phyloP scores from a whole-genome alignment of 2,888 invertebrate species.

The Enoplolaimus lenunculus region DNA sequence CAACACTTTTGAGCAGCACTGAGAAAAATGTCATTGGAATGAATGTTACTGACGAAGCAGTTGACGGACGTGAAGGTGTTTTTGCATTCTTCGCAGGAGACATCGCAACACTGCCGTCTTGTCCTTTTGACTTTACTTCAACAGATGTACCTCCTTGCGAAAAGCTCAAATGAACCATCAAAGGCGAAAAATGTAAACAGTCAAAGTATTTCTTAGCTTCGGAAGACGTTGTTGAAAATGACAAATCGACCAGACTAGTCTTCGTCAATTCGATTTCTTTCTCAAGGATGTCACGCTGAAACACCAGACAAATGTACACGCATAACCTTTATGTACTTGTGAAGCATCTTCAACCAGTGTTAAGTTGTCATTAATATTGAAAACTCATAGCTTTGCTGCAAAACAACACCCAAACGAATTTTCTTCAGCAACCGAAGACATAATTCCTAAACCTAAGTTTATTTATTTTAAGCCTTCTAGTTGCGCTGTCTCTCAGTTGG shows the following conservation, averaged over 20 bases:
- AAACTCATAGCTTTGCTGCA: too few species aligned
- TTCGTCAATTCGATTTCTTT: slow-evolving; percentile 57
- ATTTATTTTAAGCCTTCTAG: too few species aligned
- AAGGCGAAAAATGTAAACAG: slow-evolving; percentile 82
- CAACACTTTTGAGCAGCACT: slow-evolving; percentile 80
- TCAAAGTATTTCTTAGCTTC: slow-evolving; percentile 92
- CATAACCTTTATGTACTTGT: too few species aligned
- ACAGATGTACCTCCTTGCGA: slow-evolving; percentile 63
- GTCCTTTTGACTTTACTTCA: slow-evolving; percentile 32
- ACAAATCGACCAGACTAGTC: slow-evolving; percentile 58
- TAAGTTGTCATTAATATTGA: too few species aligned
- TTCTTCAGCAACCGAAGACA: too few species aligned
- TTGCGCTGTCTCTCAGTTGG: too few species aligned
- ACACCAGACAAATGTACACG: too few species aligned
- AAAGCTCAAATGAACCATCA: slow-evolving; percentile 94
- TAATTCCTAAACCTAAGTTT: too few species aligned
- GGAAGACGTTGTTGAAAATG: slow-evolving; percentile 58
- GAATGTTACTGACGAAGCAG: not conserved
- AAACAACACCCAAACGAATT: too few species aligned
- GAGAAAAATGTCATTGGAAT: slow-evolving; percentile 54
- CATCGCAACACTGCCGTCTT: not conserved
- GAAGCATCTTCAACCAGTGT: too few species aligned
- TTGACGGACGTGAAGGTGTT: slow-evolving; percentile 18
- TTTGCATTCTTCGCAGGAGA: slow-evolving; percentile 28
- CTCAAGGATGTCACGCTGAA: slow-evolving; percentile 57